Base-by-base conservation (phyloP, 2,113 vertebrate genomes). In the Entosphenus tridentatus region DNA sequence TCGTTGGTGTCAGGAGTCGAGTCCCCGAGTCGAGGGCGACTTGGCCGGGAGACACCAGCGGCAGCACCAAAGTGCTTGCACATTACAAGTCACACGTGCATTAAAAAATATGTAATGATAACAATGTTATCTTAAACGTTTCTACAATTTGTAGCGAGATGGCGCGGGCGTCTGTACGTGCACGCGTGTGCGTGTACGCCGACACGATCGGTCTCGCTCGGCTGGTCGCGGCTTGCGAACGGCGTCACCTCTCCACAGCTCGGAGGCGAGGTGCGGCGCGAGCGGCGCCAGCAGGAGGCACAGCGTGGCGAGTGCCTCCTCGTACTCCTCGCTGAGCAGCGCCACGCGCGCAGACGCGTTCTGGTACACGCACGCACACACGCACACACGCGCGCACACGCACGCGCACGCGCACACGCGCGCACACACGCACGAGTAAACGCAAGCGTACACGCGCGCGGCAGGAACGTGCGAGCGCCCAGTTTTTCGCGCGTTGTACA, bases 161-260 rank as follows among this genome's bases (percentile, higher is more conserved):
- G 39, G 39, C 39, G 39, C 39, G 39, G 39, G 39, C 39, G 5
- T 39, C 39, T 39, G 39, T 39, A 39, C 6, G 39, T 39, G 39
- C 39, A 39, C 39, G 39, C 5, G 39, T 39, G 39, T 39, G 39
- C 39, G 39, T 39, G 39, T 39, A 39, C 39, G 39, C 39, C 39
- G 39, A 39, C 6, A 39, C 6, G 39, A 39, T 39, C 39, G 72
- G 72, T 67, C 58, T 71, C 75, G 76, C 71, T 70, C 72, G 67
- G 74, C 73, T 77, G 77, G 76, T 73, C 72, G 76, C 73, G 76
- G 73, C 74, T 73, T 72, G 71, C 68, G 74, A 65, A 55, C 11
- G 70, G 68, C 76, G 78, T 8, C 78, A 96, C 93, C 93, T 88
- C 85, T 83, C 93, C 92, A 98, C 72, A 98, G 83, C 78, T 98